Evolutionary conservation across 2,113 vertebrate species (phyloP).

Genomic region (Arizona elegans): DNA sequence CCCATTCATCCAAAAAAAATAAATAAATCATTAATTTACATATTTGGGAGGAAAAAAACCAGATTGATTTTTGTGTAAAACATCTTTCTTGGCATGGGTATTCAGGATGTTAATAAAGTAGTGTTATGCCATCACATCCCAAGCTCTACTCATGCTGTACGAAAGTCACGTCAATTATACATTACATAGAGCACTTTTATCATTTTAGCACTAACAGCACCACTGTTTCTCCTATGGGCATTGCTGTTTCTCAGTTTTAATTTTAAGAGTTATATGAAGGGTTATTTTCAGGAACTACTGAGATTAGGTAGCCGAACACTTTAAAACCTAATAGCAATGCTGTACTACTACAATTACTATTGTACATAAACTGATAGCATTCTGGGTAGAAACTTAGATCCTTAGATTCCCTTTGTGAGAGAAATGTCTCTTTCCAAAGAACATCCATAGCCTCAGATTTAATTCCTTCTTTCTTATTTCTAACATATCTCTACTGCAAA

Average conservation of each 20-base stretch:
- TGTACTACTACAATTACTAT: slow-evolving; percentile 8
- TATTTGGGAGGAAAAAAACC: neutral
- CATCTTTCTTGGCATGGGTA: neutral
- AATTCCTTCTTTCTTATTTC: slow-evolving; percentile 18
- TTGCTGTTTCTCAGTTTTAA: neutral
- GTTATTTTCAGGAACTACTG: neutral
- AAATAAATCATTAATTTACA: neutral
- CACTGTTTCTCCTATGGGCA: neutral
- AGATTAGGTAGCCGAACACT: neutral
- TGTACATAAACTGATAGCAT: slow-evolving; percentile 51
- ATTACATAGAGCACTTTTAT: neutral
- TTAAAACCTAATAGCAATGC: neutral
- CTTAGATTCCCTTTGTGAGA: slow-evolving; percentile 47
- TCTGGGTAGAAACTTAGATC: slow-evolving; percentile 48
- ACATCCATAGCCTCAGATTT: slow-evolving; percentile 1
- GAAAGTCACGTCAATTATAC: neutral
- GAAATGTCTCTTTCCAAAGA: slow-evolving; percentile 36
- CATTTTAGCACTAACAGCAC: neutral
- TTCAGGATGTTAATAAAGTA: neutral
- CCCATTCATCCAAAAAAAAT: neutral
- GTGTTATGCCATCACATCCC: neutral
- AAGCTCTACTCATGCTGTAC: neutral
- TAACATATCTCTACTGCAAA: neutral
- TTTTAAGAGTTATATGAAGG: neutral
- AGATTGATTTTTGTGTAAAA: neutral